Base-by-base conservation (phyloP, 2,797 vertebrate species). In the Acipenser oxyrinchus region DNA sequence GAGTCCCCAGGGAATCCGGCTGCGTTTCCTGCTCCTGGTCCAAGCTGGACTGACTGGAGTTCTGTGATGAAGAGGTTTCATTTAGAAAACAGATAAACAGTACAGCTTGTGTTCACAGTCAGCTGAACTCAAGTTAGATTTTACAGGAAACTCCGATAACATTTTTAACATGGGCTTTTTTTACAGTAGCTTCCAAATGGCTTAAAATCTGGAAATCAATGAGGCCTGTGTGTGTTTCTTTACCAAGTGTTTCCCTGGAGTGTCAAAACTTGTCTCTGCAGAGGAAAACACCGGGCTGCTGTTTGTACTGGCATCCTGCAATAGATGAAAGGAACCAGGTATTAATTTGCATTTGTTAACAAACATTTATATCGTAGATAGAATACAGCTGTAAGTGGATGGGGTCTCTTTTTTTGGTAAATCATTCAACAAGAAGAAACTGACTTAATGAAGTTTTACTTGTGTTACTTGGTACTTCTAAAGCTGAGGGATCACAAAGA, bases 21-120 rank as follows among this genome's bases (percentile, higher is more conserved):
- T 76, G 71, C 71, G 67, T 79, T 76, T 0, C 79, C 72, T 0
- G 74, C 66, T 71, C 84, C 12, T 0, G 77, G 63, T 92, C 88
- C 50, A 84, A 71, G 77, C 89, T 91, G 1, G 84, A 87, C 67
- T 83, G 89, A 66, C 88, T 93, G 1, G 80, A 88, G 75, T 82
- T 86, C 93, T 95, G 78, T 10, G 18, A 64, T 23, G 51, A 9
- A 6, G 37, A 37, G 37, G 37, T 37, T 37, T 37, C 37, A 37
- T 37, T 37, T 5, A 37, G 37, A 69, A 61, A 48, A 66, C 12
- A 9, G 48, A 13, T 51, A 7, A 6, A 11, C 1, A 10, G 48
- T 10, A 52, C 10, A 15, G 10, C 6, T 66, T 15, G 51, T 53
- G 51, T 53, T 53, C 7, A 53, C 51, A 53, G 4, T 53, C 51